A percentile compares a stretch with the other conserved stretches of the same genome.
Evolutionary conservation across 2,888 invertebrate species (phyloP).

Genomic region (Agrochola lychnidis): DNA sequence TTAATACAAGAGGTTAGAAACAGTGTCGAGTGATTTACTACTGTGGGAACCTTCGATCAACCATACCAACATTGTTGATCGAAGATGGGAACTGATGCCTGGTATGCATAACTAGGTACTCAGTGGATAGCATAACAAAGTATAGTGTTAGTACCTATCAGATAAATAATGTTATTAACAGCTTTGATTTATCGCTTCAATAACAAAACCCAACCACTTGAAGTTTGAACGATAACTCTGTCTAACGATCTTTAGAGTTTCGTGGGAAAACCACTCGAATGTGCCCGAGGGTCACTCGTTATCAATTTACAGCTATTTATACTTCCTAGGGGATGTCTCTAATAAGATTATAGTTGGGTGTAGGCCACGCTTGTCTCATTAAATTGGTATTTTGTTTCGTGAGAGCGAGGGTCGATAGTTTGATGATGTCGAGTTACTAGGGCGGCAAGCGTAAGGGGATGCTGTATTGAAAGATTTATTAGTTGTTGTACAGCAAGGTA

Average conservation of each 20-base stretch:
- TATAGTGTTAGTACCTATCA: slow-evolving; percentile 3
- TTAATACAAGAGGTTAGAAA: too few relatives aligned
- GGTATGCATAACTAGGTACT: background rate
- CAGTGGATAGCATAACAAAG: background rate
- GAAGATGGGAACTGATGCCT: too few relatives aligned
- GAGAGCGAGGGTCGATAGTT: slow-evolving; percentile 41
- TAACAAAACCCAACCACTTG: slow-evolving; percentile 43
- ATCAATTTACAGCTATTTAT: slow-evolving; percentile 50
- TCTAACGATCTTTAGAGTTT: slow-evolving; percentile 23
- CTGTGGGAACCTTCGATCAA: too few relatives aligned
- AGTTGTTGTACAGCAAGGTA: background rate
- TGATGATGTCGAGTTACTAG: slow-evolving; percentile 20
- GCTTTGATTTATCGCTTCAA: slow-evolving; percentile 17
- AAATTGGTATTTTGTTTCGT: slow-evolving; percentile 34
- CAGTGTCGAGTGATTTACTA: too few relatives aligned
- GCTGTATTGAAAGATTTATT: slow-evolving; percentile 15
- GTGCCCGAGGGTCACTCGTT: slow-evolving; percentile 26
- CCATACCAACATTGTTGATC: too few relatives aligned
- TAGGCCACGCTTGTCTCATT: slow-evolving; percentile 35
- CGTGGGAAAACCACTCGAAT: slow-evolving; percentile 56
- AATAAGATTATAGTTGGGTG: slow-evolving; percentile 48
- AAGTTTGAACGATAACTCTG: slow-evolving; percentile 46
- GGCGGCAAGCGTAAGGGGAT: slow-evolving; percentile 5
- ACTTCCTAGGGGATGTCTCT: slow-evolving; percentile 41
- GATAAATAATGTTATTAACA: slow-evolving; percentile 17